Evolutionary conservation across 1,140 invertebrate species (phyloP).

Genomic region (Hydropsyche tenuis): DNA sequence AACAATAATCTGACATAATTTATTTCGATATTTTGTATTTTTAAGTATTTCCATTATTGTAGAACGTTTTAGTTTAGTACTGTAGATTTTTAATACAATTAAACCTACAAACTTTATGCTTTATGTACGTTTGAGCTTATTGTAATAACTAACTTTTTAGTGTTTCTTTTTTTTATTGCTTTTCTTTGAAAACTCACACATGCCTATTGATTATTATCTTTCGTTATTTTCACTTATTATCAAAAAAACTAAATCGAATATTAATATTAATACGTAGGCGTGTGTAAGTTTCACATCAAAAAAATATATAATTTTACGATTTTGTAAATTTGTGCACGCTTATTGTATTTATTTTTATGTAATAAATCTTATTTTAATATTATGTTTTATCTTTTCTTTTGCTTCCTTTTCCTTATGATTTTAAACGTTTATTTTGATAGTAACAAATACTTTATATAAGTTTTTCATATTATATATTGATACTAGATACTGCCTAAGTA

Average conservation of each 20-base stretch:
- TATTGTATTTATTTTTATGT: conserved; percentile 29
- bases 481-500: too few species aligned
- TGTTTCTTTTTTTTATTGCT: conserved; percentile 7
- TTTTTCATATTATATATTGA: too few species aligned
- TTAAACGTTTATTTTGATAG: too few species aligned
- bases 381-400: conserved; percentile 32
- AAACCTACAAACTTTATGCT: conserved; percentile 1
- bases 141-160: conserved; percentile 29
- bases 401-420: conserved; percentile 25
- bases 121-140: conserved; percentile 22
- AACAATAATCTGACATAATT: too few species aligned
- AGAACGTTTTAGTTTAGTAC: neutral
- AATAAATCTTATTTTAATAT: conserved; percentile 28
- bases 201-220: too few species aligned
- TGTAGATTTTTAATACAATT: neutral
- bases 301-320: neutral
- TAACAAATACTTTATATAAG: too few species aligned
- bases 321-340: conserved; percentile 32
- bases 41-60: neutral
- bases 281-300: neutral
- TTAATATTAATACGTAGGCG: too few species aligned
- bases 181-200: neutral
- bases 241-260: too few species aligned
- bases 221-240: too few species aligned
- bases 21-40: neutral